Base-by-base conservation (phyloP, 2,888 invertebrate species). In the Corbicula japonica region DNA sequence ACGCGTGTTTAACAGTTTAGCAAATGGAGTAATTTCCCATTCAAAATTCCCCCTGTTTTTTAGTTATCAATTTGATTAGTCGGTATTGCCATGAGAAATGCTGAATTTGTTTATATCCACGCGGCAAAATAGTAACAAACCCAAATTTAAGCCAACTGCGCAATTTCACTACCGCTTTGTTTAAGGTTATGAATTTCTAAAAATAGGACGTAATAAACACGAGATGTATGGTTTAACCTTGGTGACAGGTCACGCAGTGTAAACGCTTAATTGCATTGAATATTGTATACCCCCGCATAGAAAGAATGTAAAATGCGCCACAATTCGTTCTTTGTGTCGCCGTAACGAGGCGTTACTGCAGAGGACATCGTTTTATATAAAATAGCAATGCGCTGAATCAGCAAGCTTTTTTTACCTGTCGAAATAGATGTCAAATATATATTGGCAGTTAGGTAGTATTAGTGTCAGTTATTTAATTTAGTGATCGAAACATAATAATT, bases 161-260 rank as follows among this genome's bases (percentile, higher is more conserved):
- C 61, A 70, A 50, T 70, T 70, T 70, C 70, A 70, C 70, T 70
- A 70, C 70, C 70, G 61, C 70, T 50, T 70, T 60, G 61, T 60
- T 60, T 61, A n/a, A 61, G 30, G 61, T 50, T 38, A 63, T 35
- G 52, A 50, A 63, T 61, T 46, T 72, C 72, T 72, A 72, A 56
- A 72, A 63, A 32, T 72, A 72, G 72, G 34, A n/a, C 63, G 32
- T 35, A 72, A 61, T 63, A 72, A n/a, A 72, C 72, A 72, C 56
- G 72, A 35, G 46, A 56, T 46, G 63, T 32, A 63, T 72, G 44
- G 38, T 61, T 72, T 44, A 72, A 72, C 72, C 72, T 54, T 50
- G 30, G 48, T 63, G 63, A 54, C 46, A 71, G 61, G 62, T 71
- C 71, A 71, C n/a, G n/a, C n/a, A n/a, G n/a, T n/a, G n/a, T n/a